phyloP scores from a whole-genome alignment of 2,888 invertebrate species.

The Arrhopalites spinosus region DNA sequence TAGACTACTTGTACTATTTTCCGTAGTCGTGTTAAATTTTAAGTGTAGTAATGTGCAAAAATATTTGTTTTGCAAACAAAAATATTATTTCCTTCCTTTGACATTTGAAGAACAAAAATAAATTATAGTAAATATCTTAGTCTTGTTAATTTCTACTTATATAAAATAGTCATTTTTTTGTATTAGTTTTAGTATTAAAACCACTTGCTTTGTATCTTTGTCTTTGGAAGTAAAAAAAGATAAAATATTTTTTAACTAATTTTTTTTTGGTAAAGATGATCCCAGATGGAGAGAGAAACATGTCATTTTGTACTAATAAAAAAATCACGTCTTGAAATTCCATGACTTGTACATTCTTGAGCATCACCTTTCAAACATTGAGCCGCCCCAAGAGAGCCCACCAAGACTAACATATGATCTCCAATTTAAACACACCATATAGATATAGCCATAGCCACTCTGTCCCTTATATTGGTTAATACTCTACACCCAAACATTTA shows the following conservation, averaged over 20 bases:
- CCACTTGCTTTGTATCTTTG: too few relatives aligned
- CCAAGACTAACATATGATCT: conserved; percentile 26
- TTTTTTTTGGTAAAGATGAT: conserved; percentile 2
- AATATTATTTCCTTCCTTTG: too few relatives aligned
- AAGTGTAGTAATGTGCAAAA: too few relatives aligned
- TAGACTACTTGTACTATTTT: too few relatives aligned
- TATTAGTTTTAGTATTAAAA: too few relatives aligned
- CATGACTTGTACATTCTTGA: conserved; percentile 22
- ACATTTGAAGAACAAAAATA: too few relatives aligned
- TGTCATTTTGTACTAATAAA: conserved; percentile 29
- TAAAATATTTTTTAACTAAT: background rate
- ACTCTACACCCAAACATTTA: background rate
- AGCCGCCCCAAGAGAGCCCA: conserved; percentile 20
- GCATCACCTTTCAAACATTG: conserved; percentile 36
- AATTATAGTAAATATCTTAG: too few relatives aligned
- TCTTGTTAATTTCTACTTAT: too few relatives aligned
- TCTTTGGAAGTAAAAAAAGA: too few relatives aligned
- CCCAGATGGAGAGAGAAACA: background rate
- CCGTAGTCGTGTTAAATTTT: too few relatives aligned
- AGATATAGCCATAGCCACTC: background rate
- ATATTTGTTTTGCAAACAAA: too few relatives aligned
- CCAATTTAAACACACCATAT: conserved; percentile 11
- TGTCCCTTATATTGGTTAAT: background rate
- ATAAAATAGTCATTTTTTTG: too few relatives aligned
- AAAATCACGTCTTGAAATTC: conserved; percentile 28